Percentiles rank a stretch among this genome's conserved stretches.
phyloP scores from a whole-genome alignment of 2,113 vertebrate species.

The Pristiophorus japonicus region DNA sequence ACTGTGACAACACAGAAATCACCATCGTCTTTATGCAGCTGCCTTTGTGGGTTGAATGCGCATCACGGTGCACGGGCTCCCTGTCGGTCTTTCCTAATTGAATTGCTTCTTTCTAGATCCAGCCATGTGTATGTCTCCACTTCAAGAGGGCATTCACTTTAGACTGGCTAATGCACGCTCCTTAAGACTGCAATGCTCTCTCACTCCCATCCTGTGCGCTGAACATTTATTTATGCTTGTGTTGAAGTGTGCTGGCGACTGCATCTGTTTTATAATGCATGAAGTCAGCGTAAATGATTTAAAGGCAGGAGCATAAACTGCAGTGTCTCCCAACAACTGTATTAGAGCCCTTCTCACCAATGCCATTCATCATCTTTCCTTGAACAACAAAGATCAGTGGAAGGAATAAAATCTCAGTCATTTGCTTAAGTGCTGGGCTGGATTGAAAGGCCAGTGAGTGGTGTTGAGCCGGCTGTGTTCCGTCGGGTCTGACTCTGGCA shows the following conservation, averaged over 20 bases:
- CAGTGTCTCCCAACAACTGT: not conserved
- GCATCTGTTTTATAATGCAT: conserved; percentile 4
- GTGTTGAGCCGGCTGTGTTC: not conserved
- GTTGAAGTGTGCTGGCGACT: not conserved
- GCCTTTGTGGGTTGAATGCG: not conserved
- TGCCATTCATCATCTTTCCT: not conserved
- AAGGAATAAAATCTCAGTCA: not conserved
- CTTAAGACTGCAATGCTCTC: not conserved
- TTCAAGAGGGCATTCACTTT: not conserved
- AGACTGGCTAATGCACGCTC: not conserved
- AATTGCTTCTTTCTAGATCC: not conserved
- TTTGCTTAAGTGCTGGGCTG: not conserved
- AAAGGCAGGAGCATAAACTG: not conserved
- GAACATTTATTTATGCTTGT: not conserved
- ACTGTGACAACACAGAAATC: not conserved
- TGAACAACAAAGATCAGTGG: not conserved
- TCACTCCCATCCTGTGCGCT: not conserved
- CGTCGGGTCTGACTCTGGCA: no score
- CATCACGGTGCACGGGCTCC: not conserved
- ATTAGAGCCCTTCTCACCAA: not conserved
- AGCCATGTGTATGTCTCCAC: not conserved
- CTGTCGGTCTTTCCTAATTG: conserved; percentile 4
- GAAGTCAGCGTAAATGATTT: conserved; percentile 12
- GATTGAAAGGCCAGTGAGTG: not conserved
- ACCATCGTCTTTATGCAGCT: not conserved